These are phyloP conservation scores for Gymnocypris eckloni DNA, from an alignment of 2,797 vertebrate species.

Conservation along the genomic window DNA sequence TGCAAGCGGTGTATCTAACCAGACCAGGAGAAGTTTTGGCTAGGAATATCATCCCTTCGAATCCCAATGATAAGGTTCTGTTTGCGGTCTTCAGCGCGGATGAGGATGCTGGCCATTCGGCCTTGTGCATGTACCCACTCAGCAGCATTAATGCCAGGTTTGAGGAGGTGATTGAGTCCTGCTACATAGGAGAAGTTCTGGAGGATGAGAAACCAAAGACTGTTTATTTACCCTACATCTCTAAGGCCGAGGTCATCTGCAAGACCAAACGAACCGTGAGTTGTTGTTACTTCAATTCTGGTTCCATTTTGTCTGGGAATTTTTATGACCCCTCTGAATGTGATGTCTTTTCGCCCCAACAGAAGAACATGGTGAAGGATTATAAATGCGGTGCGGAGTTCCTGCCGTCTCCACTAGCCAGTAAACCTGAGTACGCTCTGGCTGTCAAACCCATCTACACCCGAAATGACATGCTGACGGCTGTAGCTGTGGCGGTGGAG, in stretches of 20 bases:
- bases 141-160: conserved; percentile 79
- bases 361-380: conserved; percentile 3
- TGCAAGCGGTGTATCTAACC: conserved; percentile 71
- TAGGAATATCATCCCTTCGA: conserved; percentile 58
- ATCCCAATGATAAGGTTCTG: conserved; percentile 70
- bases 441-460: conserved; percentile 66
- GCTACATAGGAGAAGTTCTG: conserved; percentile 76
- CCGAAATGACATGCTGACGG: conserved; percentile 79
- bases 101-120: conserved; percentile 69
- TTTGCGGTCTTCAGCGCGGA: conserved; percentile 74
- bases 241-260: conserved; percentile 68
- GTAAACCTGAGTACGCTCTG: conserved; percentile 79
- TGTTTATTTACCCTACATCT: conserved; percentile 87
- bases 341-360: background rate
- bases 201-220: conserved; percentile 58
- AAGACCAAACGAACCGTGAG: conserved; percentile 57
- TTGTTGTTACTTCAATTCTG: background rate
- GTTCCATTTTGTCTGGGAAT: background rate
- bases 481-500: conserved; percentile 86
- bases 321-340: background rate
- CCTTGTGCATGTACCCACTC: conserved; percentile 90
- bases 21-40: conserved; percentile 68
- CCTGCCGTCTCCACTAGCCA: conserved; percentile 88
- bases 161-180: conserved; percentile 79
- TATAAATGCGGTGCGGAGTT: conserved; percentile 78